Conservation (phyloP, 2,113 vertebrate genomes). For the Chauna torquata region DNA sequence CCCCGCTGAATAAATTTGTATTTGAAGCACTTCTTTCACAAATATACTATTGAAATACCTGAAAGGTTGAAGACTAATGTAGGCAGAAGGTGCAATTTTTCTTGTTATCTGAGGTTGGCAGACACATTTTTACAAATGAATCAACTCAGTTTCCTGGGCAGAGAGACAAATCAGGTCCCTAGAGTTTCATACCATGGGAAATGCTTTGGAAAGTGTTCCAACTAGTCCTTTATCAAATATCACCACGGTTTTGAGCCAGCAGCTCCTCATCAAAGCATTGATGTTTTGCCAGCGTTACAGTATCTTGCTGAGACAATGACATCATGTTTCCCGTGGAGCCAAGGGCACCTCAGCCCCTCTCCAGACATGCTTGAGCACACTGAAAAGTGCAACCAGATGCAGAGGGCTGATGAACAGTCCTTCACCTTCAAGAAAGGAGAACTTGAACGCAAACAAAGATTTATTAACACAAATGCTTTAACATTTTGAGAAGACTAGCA, state of each 20-base stretch:
- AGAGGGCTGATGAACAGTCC: neutral
- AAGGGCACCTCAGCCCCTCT: neutral
- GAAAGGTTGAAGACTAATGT: neutral
- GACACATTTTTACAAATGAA: neutral
- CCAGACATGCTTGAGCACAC: neutral
- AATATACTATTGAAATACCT: neutral
- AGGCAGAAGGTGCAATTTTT: neutral
- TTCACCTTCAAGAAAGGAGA: neutral
- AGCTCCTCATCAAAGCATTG: conserved; percentile 22
- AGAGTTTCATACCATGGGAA: neutral
- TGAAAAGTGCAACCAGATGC: conserved; percentile 7
- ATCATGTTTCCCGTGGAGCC: neutral
- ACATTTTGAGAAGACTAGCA: neutral
- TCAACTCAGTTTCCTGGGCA: conserved; percentile 9
- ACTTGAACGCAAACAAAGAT: neutral
- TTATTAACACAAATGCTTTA: neutral
- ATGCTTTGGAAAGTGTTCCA: conserved; percentile 20
- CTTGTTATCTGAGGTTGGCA: conserved; percentile 24
- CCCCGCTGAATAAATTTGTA: neutral
- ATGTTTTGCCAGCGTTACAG: conserved; percentile 29
- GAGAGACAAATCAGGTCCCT: neutral
- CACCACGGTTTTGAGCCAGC: neutral
- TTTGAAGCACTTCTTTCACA: neutral
- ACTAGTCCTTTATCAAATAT: conserved; percentile 6
- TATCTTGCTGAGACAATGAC: neutral